These are phyloP conservation scores for Pachyrhynchus sulphureomaculatus DNA, from an alignment of 1,140 invertebrate genomes.

Conservation along the genomic window DNA sequence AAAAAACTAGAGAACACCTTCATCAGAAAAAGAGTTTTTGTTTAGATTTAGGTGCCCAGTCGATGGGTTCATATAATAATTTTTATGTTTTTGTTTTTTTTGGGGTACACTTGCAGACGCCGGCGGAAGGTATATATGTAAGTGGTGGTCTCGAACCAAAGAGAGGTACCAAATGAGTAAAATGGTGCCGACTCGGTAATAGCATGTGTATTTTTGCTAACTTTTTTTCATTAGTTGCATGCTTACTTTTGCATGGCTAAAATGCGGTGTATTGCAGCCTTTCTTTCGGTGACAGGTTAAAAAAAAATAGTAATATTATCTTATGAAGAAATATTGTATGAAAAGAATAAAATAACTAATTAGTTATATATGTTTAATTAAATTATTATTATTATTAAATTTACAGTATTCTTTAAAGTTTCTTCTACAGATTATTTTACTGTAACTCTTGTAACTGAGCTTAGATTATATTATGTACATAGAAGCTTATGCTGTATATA, in stretches of 20 bases:
- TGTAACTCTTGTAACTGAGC: too few relatives aligned
- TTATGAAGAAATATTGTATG: too few relatives aligned
- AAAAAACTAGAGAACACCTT: too few relatives aligned
- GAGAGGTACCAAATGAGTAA: slow-evolving; percentile 25
- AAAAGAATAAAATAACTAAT: too few relatives aligned
- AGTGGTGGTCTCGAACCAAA: slow-evolving; percentile 59
- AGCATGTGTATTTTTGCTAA: slow-evolving; percentile 41
- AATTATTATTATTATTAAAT: too few relatives aligned
- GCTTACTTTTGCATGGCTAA: slow-evolving; percentile 24
- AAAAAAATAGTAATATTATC: too few relatives aligned
- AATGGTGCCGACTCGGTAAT: slow-evolving; percentile 38
- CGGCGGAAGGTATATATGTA: slow-evolving; percentile 59
- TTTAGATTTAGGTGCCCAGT: background rate
- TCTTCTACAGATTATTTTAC: too few relatives aligned
- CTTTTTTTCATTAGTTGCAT: slow-evolving; percentile 39
- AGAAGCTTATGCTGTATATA: too few relatives aligned
- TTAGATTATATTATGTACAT: too few relatives aligned
- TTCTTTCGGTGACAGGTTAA: too few relatives aligned
- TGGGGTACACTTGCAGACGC: slow-evolving; percentile 59
- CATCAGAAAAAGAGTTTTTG: background rate
- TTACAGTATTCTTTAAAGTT: too few relatives aligned
- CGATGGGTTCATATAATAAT: slow-evolving; percentile 32
- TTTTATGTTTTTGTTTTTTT: slow-evolving; percentile 52
- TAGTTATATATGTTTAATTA: too few relatives aligned
- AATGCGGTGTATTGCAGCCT: background rate